phyloP scores from a whole-genome alignment of 2,888 invertebrate genomes.

The Plusia festucae region DNA sequence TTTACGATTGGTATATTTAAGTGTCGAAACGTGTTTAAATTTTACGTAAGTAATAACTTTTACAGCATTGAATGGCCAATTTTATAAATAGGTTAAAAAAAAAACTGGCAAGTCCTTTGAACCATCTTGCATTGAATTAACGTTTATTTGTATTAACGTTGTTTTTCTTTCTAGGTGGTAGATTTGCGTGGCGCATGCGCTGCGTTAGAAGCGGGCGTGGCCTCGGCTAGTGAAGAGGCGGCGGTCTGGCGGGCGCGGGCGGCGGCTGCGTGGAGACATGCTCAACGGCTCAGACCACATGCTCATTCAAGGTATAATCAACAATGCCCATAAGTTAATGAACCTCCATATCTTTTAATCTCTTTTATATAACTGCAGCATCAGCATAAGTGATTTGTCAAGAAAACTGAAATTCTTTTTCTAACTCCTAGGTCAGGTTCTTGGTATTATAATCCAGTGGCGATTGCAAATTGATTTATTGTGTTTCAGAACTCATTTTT shows the following conservation, averaged over 20 bases:
- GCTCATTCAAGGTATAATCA: constrained; percentile 79
- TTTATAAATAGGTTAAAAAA: too few relatives aligned
- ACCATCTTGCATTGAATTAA: neutral
- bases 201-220: constrained; percentile 93
- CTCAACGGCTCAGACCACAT: constrained; percentile 91
- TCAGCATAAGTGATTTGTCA: too few relatives aligned
- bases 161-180: constrained; percentile 80
- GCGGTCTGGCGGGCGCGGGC: constrained; percentile 93
- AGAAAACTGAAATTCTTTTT: too few relatives aligned
- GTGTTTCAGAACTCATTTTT: too few relatives aligned
- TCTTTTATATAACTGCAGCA: neutral
- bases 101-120: too few relatives aligned
- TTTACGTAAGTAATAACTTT: neutral
- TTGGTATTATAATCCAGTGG: too few relatives aligned
- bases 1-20: neutral
- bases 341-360: neutral
- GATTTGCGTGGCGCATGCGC: constrained; percentile 93
- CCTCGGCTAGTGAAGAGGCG: constrained; percentile 92
- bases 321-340: neutral
- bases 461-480: too few relatives aligned
- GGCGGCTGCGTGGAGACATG: constrained; percentile 90
- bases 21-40: neutral
- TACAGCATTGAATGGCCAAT: too few relatives aligned
- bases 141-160: neutral
- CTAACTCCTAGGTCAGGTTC: too few relatives aligned